Percentiles rank a stretch among this genome's conserved stretches.
Evolutionary conservation across 2,113 vertebrate genomes (phyloP).

Genomic region (Chinchilla lanigera): DNA sequence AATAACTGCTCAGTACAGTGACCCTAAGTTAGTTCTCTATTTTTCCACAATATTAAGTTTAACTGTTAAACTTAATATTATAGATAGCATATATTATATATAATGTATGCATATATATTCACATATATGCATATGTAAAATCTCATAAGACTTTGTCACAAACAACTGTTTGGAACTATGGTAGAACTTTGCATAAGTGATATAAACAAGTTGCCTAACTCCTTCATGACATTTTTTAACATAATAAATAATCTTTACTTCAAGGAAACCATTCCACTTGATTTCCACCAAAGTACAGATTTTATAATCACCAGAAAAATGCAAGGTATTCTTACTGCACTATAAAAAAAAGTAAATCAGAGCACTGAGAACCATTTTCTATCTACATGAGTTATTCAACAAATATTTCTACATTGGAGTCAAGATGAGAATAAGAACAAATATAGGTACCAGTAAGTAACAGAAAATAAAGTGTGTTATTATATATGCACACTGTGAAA

Average conservation of each 20-base stretch:
- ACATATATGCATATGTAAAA: neutral
- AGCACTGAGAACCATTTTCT: neutral
- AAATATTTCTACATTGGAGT: neutral
- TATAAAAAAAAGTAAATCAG: neutral
- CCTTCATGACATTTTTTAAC: neutral
- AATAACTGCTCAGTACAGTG: slow-evolving; percentile 79
- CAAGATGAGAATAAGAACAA: slow-evolving; percentile 6
- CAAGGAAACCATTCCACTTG: neutral
- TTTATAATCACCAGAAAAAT: slow-evolving; percentile 26
- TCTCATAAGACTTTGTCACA: neutral
- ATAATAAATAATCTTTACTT: neutral
- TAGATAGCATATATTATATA: neutral
- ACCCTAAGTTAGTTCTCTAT: slow-evolving; percentile 65
- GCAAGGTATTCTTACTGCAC: neutral
- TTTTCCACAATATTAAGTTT: slow-evolving; percentile 59
- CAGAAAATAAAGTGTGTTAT: neutral
- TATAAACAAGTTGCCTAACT: neutral
- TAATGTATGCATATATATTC: neutral
- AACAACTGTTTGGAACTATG: neutral
- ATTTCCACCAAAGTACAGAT: neutral
- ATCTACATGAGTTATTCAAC: neutral
- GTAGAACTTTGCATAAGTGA: neutral
- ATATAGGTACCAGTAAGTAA: neutral
- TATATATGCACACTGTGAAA: neutral
- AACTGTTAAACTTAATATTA: neutral